A percentile compares a stretch with the other conserved stretches of the same genome.
Conservation (phyloP, 2,888 invertebrate genomes). For the Polydrusus tereticollis region DNA sequence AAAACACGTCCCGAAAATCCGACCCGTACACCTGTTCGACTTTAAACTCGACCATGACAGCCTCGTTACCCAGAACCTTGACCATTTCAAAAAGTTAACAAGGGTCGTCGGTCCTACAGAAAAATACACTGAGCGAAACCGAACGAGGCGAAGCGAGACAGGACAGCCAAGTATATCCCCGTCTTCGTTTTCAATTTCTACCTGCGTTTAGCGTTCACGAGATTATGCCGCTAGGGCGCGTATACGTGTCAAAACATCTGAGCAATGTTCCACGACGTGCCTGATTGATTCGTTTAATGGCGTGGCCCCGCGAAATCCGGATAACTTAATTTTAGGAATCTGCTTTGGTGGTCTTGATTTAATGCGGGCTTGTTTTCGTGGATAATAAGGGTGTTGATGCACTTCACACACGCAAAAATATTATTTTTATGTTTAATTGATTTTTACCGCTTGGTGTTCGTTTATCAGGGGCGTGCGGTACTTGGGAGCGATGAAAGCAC, state of each 20-base stretch:
- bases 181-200: background rate
- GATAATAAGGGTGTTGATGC: background rate
- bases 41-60: background rate
- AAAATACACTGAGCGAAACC: background rate
- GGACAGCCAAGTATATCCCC: background rate
- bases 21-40: slow-evolving; percentile 1
- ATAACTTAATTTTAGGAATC: slow-evolving; percentile 3
- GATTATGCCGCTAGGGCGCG: slow-evolving; percentile 10
- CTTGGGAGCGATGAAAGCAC: no score
- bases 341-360: slow-evolving; percentile 17
- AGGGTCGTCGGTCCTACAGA: background rate
- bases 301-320: slow-evolving; percentile 12
- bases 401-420: no score
- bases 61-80: background rate
- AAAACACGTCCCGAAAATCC: background rate
- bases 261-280: background rate
- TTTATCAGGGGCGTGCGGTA: no score
- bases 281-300: slow-evolving; percentile 22
- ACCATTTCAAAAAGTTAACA: slow-evolving; percentile 15
- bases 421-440: no score
- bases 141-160: background rate
- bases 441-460: no score
- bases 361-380: slow-evolving; percentile 4
- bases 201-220: slow-evolving; percentile 10
- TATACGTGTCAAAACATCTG: slow-evolving; percentile 28